Base-by-base conservation (phyloP, 2,888 invertebrate species). In the Clepsis dumicolana region DNA sequence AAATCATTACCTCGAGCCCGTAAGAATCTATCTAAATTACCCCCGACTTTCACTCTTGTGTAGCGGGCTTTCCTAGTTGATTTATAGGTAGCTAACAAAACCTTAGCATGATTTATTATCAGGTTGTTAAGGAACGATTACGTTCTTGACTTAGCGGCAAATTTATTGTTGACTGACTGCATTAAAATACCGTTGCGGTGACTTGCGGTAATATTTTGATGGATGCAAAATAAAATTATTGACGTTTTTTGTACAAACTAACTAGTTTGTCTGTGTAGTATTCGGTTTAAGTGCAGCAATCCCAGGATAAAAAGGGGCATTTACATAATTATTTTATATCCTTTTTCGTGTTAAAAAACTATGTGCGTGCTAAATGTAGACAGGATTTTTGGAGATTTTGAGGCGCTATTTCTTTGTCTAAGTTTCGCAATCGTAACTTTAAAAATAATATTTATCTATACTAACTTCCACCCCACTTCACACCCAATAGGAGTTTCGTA, bases 91-190 rank as follows among this genome's bases (percentile, higher is more conserved):
- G 57, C 63, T 68, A 64, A 44, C 64, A 57, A 63, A 67, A 68
- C 68, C 64, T 59, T 59, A 68, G 56, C 52, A 64, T 68, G 68
- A 68, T 68, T 64, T 64, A 68, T 68, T 41, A 32, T 21, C 24
- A 29, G 29, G 59, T 68, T 68, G 68, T 68, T 64, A 68, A 63
- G 53, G 44, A 68, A 68, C 68, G 64, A 68, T 68, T 68, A 64
- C 64, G 32, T 57, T 60, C 67, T 67, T 67, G 64, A 68, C 57
- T 68, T 57, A 68, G 38, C 68, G 52, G 63, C 59, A 59, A 50
- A 68, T 68, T 68, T 68, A 68, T 68, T 59, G 59, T 57, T 59
- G 41, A 68, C 52, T 53, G 64, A 62, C 67, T 66, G 52, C 62
- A 64, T 68, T 68, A 21, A 25, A 68, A 63, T 44, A 68, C 41